A percentile compares a stretch with the other conserved stretches of the same genome.
These are phyloP conservation scores for Lepidothrix coronata DNA, from an alignment of 2,113 vertebrate genomes.

Conservation along the genomic window DNA sequence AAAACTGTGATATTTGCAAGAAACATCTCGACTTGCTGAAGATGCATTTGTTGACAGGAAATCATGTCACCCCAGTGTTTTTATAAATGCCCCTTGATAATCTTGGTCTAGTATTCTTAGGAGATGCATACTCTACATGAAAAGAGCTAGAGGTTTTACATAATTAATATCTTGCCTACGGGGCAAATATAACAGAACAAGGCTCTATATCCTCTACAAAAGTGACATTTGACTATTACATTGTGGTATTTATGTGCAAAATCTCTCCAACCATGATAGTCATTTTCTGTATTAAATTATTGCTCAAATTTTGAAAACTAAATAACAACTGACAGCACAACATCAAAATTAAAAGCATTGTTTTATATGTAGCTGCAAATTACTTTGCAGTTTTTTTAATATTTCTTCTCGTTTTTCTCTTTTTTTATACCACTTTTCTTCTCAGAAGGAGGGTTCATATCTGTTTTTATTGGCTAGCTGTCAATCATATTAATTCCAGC, in stretches of 20 bases:
- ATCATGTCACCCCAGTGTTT: not conserved
- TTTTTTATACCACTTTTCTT: not conserved
- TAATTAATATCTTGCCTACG: not conserved
- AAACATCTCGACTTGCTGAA: not conserved
- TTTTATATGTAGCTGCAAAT: not conserved
- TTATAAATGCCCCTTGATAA: not conserved
- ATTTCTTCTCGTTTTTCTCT: not conserved
- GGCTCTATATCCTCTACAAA: not conserved
- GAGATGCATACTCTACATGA: not conserved
- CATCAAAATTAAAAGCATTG: not conserved
- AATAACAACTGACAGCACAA: not conserved
- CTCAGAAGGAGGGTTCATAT: not conserved
- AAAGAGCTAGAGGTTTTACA: not conserved
- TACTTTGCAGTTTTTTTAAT: not conserved
- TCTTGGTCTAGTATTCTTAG: not conserved
- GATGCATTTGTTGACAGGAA: not conserved
- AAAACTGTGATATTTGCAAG: not conserved
- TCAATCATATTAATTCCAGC: constrained; percentile 47
- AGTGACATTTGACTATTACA: not conserved
- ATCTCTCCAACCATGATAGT: not conserved
- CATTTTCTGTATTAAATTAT: not conserved
- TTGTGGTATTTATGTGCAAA: not conserved
- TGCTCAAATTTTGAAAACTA: not conserved
- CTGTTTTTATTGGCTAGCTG: not conserved
- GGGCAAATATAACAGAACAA: not conserved